phyloP scores from a whole-genome alignment of 2,113 vertebrate species.

The Platichthys flesus region DNA sequence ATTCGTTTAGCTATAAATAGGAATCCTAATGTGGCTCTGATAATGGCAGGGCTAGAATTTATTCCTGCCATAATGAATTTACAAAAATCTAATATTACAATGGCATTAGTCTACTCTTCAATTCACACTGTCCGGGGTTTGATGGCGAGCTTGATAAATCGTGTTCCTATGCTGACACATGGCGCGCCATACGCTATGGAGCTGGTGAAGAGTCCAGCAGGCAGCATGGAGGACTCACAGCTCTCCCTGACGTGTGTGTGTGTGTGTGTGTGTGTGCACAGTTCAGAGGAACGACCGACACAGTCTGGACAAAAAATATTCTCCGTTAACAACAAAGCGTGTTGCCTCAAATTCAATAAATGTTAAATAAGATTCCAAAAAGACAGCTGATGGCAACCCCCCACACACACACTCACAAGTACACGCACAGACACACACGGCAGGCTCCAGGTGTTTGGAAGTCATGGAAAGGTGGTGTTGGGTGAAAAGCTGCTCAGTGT shows the following conservation, averaged over 20 bases:
- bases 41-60: background rate
- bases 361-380: background rate
- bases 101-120: background rate
- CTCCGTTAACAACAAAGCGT: background rate
- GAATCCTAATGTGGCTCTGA: conserved; percentile 16
- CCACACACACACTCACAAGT: background rate
- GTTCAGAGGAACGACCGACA: conserved; percentile 23
- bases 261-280: conserved; percentile 1
- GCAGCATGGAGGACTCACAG: conserved; percentile 47
- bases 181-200: conserved; percentile 49
- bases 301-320: conserved; percentile 34
- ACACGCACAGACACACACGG: background rate
- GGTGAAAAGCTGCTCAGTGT: conserved; percentile 27
- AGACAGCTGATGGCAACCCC: conserved; percentile 20
- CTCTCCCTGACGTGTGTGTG: conserved; percentile 53
- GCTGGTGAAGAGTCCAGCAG: conserved; percentile 46
- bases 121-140: background rate
- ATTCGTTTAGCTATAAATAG: conserved; percentile 18
- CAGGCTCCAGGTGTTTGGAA: conserved; percentile 45
- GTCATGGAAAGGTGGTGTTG: conserved; percentile 28
- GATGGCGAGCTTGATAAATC: conserved; percentile 15
- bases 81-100: background rate
- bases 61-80: background rate
- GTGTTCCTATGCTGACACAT: conserved; percentile 46
- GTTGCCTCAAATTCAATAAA: conserved; percentile 18